phyloP scores from a whole-genome alignment of 2,797 vertebrate species.

The Pyrocephalus nanus region DNA sequence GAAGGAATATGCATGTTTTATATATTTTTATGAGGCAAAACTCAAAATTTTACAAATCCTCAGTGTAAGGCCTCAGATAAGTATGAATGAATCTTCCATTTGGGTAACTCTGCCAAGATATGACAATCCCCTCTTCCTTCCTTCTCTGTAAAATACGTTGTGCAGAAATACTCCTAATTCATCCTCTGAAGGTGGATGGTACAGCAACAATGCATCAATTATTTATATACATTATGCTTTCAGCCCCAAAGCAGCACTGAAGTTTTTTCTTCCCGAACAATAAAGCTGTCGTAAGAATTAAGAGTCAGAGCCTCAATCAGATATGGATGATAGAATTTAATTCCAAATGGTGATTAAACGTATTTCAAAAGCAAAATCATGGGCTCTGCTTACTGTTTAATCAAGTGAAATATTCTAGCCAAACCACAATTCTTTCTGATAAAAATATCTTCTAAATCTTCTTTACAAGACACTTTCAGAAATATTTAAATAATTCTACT shows the following conservation, averaged over 20 bases:
- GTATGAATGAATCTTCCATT: neutral
- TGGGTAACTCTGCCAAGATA: neutral
- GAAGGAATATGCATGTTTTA: neutral
- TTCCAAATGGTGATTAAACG: slow-evolving; percentile 18
- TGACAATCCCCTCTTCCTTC: neutral
- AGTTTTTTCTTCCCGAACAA: neutral
- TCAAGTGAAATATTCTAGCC: neutral
- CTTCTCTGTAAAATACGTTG: neutral
- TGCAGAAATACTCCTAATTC: neutral
- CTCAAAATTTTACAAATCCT: neutral
- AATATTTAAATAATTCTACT: neutral
- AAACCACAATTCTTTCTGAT: neutral
- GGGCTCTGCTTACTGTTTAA: neutral
- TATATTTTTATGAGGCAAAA: neutral
- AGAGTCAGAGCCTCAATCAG: neutral
- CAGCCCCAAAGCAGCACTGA: neutral
- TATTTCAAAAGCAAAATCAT: slow-evolving; percentile 18
- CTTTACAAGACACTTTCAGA: neutral
- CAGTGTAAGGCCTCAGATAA: neutral
- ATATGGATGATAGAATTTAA: neutral
- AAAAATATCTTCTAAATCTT: neutral
- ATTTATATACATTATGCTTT: slow-evolving; percentile 44
- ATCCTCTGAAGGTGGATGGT: neutral
- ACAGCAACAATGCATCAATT: slow-evolving; percentile 31
- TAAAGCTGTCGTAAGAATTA: slow-evolving; percentile 9